These are phyloP conservation scores for Lithosia quadra DNA, from an alignment of 2,888 invertebrate species.

Conservation along the genomic window DNA sequence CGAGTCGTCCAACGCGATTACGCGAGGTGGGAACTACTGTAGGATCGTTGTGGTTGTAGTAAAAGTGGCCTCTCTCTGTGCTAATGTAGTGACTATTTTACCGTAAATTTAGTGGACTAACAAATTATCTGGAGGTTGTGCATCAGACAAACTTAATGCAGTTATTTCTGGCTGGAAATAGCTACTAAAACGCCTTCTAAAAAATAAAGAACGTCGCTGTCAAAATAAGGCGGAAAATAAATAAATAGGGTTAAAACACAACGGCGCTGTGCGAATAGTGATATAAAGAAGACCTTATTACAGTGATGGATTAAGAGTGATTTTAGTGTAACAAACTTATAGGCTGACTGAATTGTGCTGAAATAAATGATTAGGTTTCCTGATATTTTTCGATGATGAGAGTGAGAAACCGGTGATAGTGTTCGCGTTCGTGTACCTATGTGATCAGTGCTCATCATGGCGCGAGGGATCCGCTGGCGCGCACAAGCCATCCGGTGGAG, in stretches of 20 bases:
- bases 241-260: constrained; percentile 82
- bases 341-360: constrained; percentile 64
- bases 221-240: constrained; percentile 84
- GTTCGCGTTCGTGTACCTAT: constrained; percentile 40
- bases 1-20: constrained; percentile 83
- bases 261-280: constrained; percentile 61
- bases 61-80: constrained; percentile 76
- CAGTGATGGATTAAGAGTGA: constrained; percentile 59
- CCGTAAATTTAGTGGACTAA: constrained; percentile 57
- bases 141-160: constrained; percentile 39
- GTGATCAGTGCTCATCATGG: constrained; percentile 69
- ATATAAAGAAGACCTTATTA: constrained; percentile 71
- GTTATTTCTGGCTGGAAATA: constrained; percentile 49
- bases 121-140: constrained; percentile 37
- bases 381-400: constrained; percentile 68
- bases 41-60: constrained; percentile 73
- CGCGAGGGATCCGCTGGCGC: constrained; percentile 75
- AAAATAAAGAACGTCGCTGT: constrained; percentile 67
- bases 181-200: constrained; percentile 44
- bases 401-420: constrained; percentile 56
- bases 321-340: constrained; percentile 57
- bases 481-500: constrained; percentile 74
- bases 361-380: constrained; percentile 66
- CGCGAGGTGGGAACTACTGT: constrained; percentile 80
- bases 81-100: constrained; percentile 59